Evolutionary conservation across 2,797 vertebrate genomes (phyloP).

Genomic region (Pelobates cultripes): DNA sequence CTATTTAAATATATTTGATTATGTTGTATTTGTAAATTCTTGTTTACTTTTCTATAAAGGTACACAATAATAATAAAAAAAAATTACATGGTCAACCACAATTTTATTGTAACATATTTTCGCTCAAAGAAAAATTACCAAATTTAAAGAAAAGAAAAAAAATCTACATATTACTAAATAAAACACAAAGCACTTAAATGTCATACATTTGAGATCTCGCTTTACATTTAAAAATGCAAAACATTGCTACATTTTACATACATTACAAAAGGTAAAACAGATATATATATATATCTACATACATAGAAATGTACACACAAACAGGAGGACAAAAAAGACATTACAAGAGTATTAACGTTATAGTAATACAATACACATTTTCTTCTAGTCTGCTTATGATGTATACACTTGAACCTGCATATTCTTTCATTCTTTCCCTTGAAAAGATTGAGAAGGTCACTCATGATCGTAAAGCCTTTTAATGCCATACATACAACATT

Average conservation of each 20-base stretch:
- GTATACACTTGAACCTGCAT: slow-evolving; percentile 48
- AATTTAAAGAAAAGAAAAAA: slow-evolving; percentile 34
- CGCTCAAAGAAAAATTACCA: slow-evolving; percentile 32
- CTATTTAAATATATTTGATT: too few species aligned
- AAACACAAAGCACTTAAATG: slow-evolving; percentile 36
- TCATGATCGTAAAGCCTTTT: slow-evolving; percentile 14
- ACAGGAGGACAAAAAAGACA: background rate
- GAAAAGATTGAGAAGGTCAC: slow-evolving; percentile 31
- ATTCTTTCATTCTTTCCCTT: slow-evolving; percentile 48
- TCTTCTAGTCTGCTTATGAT: slow-evolving; percentile 34
- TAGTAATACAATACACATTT: slow-evolving; percentile 33
- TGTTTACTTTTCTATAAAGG: background rate
- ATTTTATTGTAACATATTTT: slow-evolving; percentile 46
- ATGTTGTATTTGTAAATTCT: too few species aligned
- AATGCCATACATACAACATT: background rate
- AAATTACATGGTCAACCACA: slow-evolving; percentile 33
- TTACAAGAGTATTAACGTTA: slow-evolving; percentile 29
- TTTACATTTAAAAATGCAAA: slow-evolving; percentile 47
- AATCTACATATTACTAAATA: slow-evolving; percentile 40
- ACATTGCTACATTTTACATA: slow-evolving; percentile 41
- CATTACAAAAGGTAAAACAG: slow-evolving; percentile 42
- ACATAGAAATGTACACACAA: too few species aligned
- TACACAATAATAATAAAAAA: background rate
- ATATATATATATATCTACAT: slow-evolving; percentile 12
- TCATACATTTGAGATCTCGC: slow-evolving; percentile 36